A percentile compares a stretch with the other conserved stretches of the same genome.
Evolutionary conservation across 2,113 vertebrate species (phyloP).

Genomic region (Panurus biarmicus): DNA sequence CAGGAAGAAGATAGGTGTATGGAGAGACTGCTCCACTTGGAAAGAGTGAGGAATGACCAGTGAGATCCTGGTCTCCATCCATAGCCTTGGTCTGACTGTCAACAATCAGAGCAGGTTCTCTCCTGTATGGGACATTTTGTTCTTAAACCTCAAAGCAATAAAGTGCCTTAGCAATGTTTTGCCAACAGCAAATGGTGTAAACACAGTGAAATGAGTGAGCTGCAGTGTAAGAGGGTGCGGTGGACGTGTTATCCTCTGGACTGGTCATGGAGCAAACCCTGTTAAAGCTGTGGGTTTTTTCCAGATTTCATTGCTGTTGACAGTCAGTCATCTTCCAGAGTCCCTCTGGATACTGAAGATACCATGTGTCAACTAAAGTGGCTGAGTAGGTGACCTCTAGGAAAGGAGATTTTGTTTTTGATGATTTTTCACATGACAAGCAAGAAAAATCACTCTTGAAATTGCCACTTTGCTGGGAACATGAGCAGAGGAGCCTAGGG

Average conservation of each 20-base stretch:
- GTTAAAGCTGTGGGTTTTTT: neutral
- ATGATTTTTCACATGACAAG: neutral
- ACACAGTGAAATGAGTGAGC: neutral
- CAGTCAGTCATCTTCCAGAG: neutral
- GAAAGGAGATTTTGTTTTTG: neutral
- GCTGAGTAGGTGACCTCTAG: neutral
- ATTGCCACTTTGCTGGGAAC: neutral
- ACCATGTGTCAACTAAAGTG: neutral
- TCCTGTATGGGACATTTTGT: neutral
- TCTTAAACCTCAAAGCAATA: neutral
- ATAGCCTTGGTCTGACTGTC: neutral
- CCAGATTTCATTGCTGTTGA: neutral
- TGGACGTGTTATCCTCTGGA: neutral
- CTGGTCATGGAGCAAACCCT: neutral
- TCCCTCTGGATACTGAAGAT: neutral
- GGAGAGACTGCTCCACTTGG: neutral
- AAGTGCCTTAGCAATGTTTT: neutral
- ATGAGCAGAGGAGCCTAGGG: neutral
- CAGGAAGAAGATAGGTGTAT: rapidly evolving
- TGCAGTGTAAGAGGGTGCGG: neutral
- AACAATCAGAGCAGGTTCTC: neutral
- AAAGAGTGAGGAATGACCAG: neutral
- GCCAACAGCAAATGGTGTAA: neutral
- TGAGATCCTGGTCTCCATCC: neutral
- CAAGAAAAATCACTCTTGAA: neutral